phyloP scores from a whole-genome alignment of 2,888 invertebrate genomes.

The Chromoteleia sp. region DNA sequence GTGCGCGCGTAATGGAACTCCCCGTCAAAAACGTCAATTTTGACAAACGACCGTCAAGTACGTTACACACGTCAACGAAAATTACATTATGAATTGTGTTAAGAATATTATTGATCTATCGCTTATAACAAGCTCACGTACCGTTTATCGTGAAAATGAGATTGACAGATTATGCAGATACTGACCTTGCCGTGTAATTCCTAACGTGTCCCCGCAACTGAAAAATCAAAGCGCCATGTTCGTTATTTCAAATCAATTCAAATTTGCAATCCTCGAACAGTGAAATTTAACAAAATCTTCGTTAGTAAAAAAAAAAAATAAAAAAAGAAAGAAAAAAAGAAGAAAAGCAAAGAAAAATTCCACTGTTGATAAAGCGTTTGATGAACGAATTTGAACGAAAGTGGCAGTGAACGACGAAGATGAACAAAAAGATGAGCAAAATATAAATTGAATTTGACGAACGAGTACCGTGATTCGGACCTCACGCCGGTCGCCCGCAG shows the following conservation, averaged over 20 bases:
- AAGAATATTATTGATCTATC: conserved; percentile 55
- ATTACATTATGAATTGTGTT: conserved; percentile 55
- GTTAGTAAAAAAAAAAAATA: conserved; percentile 1
- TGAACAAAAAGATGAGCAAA: neutral
- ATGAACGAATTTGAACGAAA: too few species aligned
- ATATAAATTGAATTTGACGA: conserved; percentile 5
- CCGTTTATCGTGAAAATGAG: conserved; percentile 46
- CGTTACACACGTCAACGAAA: conserved; percentile 12
- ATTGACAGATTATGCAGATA: conserved; percentile 64
- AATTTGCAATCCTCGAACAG: too few species aligned
- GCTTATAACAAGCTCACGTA: conserved; percentile 60
- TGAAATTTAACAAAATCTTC: too few species aligned
- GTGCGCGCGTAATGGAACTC: conserved; percentile 2
- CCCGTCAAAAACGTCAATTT: conserved; percentile 28
- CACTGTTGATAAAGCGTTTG: too few species aligned
- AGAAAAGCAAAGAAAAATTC: too few species aligned
- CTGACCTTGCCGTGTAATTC: conserved; percentile 51
- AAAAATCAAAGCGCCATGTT: neutral
- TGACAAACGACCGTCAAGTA: conserved; percentile 33
- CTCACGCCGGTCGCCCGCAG: conserved; percentile 24
- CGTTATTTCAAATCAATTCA: neutral
- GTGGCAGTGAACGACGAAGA: too few species aligned
- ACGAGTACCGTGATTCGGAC: too few species aligned
- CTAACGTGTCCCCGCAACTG: conserved; percentile 22
- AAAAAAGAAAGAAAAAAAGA: too few species aligned